Evolutionary conservation across 2,113 vertebrate genomes (phyloP).

Genomic region (Uria lomvia): DNA sequence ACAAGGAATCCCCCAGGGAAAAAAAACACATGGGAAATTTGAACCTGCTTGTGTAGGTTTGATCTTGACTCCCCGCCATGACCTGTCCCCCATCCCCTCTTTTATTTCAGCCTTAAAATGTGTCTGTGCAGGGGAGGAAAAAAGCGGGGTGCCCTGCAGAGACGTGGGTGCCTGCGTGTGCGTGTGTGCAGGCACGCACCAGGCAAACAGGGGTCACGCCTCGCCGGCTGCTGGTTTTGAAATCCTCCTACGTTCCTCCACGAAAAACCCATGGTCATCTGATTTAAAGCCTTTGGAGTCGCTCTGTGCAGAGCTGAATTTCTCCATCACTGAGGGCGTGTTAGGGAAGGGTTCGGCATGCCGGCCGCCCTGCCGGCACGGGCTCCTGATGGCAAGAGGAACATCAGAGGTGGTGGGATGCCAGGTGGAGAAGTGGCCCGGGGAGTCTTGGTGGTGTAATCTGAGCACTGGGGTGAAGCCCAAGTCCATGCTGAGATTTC

Average conservation of each 20-base stretch:
- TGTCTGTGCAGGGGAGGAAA: rapidly evolving
- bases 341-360: neutral
- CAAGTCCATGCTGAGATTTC: neutral
- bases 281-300: conserved; percentile 1
- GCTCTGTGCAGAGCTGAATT: neutral
- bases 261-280: neutral
- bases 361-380: neutral
- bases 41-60: neutral
- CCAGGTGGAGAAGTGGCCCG: neutral
- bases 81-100: neutral
- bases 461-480: neutral
- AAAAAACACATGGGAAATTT: neutral
- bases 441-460: neutral
- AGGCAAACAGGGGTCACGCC: neutral
- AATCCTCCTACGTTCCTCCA: conserved; percentile 50
- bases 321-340: conserved; percentile 5
- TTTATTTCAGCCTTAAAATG: neutral
- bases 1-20: neutral
- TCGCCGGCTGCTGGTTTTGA: neutral
- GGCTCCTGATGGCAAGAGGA: neutral
- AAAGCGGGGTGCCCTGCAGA: neutral
- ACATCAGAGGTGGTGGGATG: neutral
- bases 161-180: neutral
- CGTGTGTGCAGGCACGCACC: neutral
- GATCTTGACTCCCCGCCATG: neutral